These are phyloP conservation scores for Mormoops blainvillei DNA, from an alignment of 2,113 vertebrate species.

Conservation along the genomic window DNA sequence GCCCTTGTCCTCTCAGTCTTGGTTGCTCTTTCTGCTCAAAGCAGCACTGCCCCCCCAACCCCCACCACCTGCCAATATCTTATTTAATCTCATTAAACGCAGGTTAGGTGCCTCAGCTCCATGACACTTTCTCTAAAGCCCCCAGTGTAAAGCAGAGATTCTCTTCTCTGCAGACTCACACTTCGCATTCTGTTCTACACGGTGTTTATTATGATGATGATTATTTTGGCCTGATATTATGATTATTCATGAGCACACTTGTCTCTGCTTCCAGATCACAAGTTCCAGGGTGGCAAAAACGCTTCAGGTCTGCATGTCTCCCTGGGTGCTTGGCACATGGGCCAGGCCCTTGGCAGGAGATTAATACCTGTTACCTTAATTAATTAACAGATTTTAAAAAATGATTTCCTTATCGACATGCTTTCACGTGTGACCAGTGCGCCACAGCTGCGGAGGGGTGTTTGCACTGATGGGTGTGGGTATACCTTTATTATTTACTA, in stretches of 20 bases:
- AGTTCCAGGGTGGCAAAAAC: not conserved
- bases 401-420: accelerated
- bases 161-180: not conserved
- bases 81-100: not conserved
- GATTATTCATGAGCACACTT: not conserved
- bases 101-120: accelerated
- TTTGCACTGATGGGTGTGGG: accelerated
- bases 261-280: accelerated
- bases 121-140: not conserved
- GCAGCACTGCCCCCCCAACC: accelerated
- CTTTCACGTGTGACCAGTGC: accelerated
- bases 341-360: not conserved
- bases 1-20: not conserved
- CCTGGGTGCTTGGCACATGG: not conserved
- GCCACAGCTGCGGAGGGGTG: accelerated
- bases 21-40: not conserved
- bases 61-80: accelerated
- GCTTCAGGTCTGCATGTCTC: accelerated
- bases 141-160: accelerated
- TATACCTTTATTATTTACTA: not conserved
- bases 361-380: accelerated
- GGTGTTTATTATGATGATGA: accelerated
- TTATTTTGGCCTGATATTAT: not conserved
- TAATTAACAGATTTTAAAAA: not conserved
- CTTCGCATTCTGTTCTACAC: accelerated